Percentiles rank a stretch among this genome's conserved stretches.
Evolutionary conservation across 1,140 invertebrate species (phyloP).

Genomic region (Phortica variegata): DNA sequence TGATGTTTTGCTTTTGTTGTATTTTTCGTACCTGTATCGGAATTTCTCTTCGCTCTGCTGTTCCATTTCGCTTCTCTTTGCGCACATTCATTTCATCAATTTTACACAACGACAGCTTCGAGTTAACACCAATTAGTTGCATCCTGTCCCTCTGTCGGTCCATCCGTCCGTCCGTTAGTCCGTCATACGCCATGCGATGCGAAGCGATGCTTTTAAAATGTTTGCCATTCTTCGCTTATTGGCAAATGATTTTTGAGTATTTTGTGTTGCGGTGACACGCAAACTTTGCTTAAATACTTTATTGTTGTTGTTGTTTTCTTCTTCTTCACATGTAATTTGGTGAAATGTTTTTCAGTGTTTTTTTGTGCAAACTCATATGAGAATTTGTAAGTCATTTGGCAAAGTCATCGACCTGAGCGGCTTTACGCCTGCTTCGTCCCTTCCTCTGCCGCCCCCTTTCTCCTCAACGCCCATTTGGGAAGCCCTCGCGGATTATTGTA

Average conservation of each 20-base stretch:
- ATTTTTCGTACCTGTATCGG: too few species aligned
- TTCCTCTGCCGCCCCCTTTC: constrained; percentile 10
- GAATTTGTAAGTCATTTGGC: too few species aligned
- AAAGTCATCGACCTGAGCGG: neutral
- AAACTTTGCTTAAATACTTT: too few species aligned
- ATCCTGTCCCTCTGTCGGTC: constrained; percentile 17
- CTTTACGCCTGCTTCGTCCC: neutral
- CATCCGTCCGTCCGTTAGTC: neutral
- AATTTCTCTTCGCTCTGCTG: too few species aligned
- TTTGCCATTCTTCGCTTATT: constrained; percentile 2
- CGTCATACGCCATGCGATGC: too few species aligned
- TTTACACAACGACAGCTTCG: constrained; percentile 24
- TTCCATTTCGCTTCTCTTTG: too few species aligned
- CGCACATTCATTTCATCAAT: constrained; percentile 39
- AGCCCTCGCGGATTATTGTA: constrained; percentile 7
- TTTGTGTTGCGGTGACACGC: too few species aligned
- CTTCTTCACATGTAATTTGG: too few species aligned
- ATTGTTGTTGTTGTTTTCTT: too few species aligned
- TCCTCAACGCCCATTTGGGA: constrained; percentile 21
- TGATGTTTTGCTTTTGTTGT: neutral
- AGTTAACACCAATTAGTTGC: constrained; percentile 47
- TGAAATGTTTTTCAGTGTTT: too few species aligned
- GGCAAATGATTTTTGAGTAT: constrained; percentile 28
- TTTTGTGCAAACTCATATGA: neutral
- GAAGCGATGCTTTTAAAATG: neutral